Percentiles rank a stretch among this genome's conserved stretches.
Evolutionary conservation across 2,113 vertebrate species (phyloP).

Genomic region (Chaetodon auriga): DNA sequence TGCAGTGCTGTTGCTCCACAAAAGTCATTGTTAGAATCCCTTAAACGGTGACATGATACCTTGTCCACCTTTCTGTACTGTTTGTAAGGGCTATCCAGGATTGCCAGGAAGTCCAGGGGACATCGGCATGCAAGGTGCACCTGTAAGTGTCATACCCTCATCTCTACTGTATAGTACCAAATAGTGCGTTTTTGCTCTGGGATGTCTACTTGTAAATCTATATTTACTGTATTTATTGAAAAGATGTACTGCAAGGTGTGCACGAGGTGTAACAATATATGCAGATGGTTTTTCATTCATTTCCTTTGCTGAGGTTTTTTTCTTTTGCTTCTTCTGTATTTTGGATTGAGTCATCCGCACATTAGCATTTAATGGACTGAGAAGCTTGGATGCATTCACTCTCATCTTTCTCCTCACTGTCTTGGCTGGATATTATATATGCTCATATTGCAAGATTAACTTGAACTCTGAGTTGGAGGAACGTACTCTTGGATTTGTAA

Average conservation of each 20-base stretch:
- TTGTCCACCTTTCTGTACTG: slow-evolving; percentile 9
- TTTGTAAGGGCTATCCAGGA: slow-evolving; percentile 92
- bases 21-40: not conserved
- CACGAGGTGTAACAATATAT: not conserved
- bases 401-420: slow-evolving; percentile 6
- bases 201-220: not conserved
- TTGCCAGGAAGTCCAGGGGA: slow-evolving; percentile 89
- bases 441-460: slow-evolving; percentile 19
- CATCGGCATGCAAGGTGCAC: slow-evolving; percentile 89
- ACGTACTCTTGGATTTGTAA: slow-evolving; percentile 22
- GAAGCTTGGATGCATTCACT: slow-evolving; percentile 8
- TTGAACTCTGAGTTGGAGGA: not conserved
- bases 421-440: slow-evolving; percentile 25
- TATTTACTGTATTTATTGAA: not conserved
- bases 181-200: not conserved
- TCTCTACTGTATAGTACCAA: not conserved
- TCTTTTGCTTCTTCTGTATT: not conserved
- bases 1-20: not conserved
- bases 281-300: not conserved
- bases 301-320: not conserved
- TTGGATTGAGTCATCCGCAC: not conserved
- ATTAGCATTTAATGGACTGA: slow-evolving; percentile 13
- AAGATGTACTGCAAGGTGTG: not conserved
- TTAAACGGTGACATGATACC: not conserved
- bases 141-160: slow-evolving; percentile 85